These are phyloP conservation scores for Leistus spinibarbis DNA, from an alignment of 2,888 invertebrate genomes.

Conservation along the genomic window DNA sequence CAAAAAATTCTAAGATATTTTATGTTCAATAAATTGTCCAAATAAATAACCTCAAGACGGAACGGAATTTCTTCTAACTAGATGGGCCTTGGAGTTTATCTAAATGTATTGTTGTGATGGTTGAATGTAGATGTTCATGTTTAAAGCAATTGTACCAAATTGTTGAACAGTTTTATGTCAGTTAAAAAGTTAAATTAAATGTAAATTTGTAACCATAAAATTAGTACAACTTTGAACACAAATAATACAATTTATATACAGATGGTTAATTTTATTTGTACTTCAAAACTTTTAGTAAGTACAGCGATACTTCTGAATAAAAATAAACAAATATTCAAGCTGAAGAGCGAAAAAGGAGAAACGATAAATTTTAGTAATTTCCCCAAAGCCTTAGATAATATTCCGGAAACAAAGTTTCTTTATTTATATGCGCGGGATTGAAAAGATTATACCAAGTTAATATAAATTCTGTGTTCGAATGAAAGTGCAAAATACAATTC, in stretches of 20 bases:
- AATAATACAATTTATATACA: background rate
- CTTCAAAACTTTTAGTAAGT: background rate
- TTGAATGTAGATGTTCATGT: no score
- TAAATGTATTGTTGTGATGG: no score
- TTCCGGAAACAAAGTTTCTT: constrained; percentile 12
- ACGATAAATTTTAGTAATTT: constrained; percentile 14
- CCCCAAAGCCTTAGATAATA: constrained; percentile 10
- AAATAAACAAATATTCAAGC: background rate
- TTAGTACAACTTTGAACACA: background rate
- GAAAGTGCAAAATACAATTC: background rate
- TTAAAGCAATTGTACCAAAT: no score
- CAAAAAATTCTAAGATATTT: no score
- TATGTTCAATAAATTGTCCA: no score
- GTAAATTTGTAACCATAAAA: background rate
- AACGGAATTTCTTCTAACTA: no score
- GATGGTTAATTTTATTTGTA: background rate
- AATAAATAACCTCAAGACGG: no score
- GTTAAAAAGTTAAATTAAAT: background rate
- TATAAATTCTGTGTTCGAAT: constrained; percentile 20
- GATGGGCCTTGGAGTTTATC: no score
- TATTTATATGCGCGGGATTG: constrained; percentile 1
- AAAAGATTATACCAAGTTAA: constrained; percentile 15
- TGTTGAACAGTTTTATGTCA: background rate
- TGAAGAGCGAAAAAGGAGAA: constrained; percentile 4
- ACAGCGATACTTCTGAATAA: background rate